phyloP scores from a whole-genome alignment of 2,888 invertebrate genomes.

The Apeira syringaria region DNA sequence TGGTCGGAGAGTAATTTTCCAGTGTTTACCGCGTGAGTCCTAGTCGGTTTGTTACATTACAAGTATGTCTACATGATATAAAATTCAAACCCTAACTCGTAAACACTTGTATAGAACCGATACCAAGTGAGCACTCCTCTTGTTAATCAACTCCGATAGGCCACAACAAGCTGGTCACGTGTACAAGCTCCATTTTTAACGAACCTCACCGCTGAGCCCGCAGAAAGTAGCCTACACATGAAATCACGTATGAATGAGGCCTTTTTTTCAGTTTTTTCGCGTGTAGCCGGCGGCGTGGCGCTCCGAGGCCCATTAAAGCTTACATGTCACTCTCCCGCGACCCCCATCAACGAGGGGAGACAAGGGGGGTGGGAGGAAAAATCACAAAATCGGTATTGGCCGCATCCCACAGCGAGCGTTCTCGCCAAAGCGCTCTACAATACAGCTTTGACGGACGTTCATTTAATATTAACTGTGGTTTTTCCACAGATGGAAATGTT shows the following conservation, averaged over 20 bases:
- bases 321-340: conserved; percentile 75
- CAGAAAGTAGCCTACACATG: conserved; percentile 82
- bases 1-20: too few relatives aligned
- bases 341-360: conserved; percentile 39
- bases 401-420: conserved; percentile 66
- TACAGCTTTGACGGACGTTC: conserved; percentile 81
- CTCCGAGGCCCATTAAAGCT: conserved; percentile 79
- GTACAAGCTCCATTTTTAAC: conserved; percentile 80
- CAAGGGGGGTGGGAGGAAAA: conserved; percentile 54
- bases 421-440: conserved; percentile 67
- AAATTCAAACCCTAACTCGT: conserved; percentile 38
- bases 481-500: conserved; percentile 81
- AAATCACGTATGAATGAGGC: conserved; percentile 82
- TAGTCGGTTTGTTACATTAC: too few relatives aligned
- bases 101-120: conserved; percentile 56
- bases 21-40: too few relatives aligned
- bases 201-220: conserved; percentile 73
- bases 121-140: conserved; percentile 54
- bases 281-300: conserved; percentile 72
- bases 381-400: conserved; percentile 80
- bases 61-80: too few relatives aligned
- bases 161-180: conserved; percentile 75
- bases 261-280: conserved; percentile 80
- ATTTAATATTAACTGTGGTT: conserved; percentile 84
- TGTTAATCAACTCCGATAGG: conserved; percentile 77